A percentile compares a stretch with the other conserved stretches of the same genome.
Conservation (phyloP, 2,888 invertebrate genomes). For the Amphipoea lucens region DNA sequence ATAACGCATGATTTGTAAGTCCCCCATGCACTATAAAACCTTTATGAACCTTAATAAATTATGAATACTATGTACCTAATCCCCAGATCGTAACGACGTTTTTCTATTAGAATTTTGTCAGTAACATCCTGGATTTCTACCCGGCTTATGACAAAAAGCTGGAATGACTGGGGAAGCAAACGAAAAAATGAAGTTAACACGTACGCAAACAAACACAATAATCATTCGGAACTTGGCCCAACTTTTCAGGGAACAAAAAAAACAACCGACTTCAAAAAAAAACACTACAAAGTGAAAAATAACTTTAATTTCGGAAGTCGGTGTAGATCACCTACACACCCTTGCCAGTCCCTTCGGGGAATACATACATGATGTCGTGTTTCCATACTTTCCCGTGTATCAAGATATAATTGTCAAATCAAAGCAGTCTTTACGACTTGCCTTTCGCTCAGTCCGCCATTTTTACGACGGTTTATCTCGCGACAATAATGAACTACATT, state of each 20-base stretch:
- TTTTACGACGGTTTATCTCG: slow-evolving; percentile 28
- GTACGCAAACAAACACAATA: too few species aligned
- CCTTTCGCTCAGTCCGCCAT: slow-evolving; percentile 31
- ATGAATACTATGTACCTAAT: not conserved
- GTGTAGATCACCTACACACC: too few species aligned
- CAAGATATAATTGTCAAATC: slow-evolving; percentile 18
- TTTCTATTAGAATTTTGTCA: not conserved
- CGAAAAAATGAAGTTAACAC: too few species aligned
- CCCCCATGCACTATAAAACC: not conserved
- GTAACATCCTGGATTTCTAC: not conserved
- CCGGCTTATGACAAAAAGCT: not conserved
- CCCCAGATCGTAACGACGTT: not conserved
- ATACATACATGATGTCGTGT: not conserved
- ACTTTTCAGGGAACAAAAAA: too few species aligned
- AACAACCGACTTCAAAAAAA: too few species aligned
- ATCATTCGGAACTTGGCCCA: too few species aligned
- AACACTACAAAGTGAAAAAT: too few species aligned
- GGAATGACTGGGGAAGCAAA: not conserved
- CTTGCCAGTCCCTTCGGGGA: not conserved
- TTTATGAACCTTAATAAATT: not conserved
- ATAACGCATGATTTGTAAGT: too few species aligned
- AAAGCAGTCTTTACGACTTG: slow-evolving; percentile 23
- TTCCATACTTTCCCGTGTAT: slow-evolving; percentile 1
- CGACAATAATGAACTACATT: slow-evolving; percentile 41
- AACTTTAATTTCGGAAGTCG: too few species aligned